Conservation (phyloP, 2,797 vertebrate species). For the Phrynocephalus guinanensis region DNA sequence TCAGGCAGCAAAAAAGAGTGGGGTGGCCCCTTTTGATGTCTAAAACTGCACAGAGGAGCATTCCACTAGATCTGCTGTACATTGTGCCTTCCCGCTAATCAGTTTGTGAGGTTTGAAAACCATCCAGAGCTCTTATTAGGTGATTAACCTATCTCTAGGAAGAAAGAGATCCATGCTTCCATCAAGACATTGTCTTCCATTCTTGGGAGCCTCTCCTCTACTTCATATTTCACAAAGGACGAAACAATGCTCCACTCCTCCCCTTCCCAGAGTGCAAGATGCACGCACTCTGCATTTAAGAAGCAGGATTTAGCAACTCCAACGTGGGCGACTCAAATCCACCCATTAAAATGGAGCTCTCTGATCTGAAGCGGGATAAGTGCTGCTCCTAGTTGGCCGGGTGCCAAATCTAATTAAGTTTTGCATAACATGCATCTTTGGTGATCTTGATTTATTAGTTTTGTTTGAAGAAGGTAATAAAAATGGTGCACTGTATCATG, state of each 20-base stretch:
- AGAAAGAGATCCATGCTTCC: conserved; percentile 52
- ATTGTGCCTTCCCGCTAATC: conserved; percentile 5
- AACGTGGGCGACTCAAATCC: conserved; percentile 67
- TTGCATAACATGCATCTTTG: conserved; percentile 61
- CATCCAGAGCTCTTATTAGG: conserved; percentile 1
- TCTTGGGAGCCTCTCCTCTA: conserved; percentile 58
- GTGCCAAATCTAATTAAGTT: conserved; percentile 66
- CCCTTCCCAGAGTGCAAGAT: conserved; percentile 74
- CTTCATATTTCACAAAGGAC: conserved; percentile 65
- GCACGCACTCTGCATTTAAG: conserved; percentile 70
- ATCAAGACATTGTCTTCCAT: conserved; percentile 46
- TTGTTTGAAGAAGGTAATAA: conserved; percentile 75
- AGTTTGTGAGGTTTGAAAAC: conserved; percentile 28
- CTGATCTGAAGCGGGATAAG: conserved; percentile 68
- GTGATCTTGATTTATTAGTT: conserved; percentile 76
- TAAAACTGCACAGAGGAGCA: too few relatives aligned
- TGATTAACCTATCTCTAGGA: conserved; percentile 46
- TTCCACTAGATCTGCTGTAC: not conserved
- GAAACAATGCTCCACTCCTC: conserved; percentile 61
- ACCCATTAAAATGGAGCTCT: conserved; percentile 70
- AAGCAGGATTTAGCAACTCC: conserved; percentile 73
- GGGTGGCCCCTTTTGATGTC: not conserved
- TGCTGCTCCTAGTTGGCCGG: conserved; percentile 58
- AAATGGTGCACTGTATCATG: conserved; percentile 72
- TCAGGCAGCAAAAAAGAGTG: not conserved